Percentiles rank a stretch among this genome's conserved stretches.
Evolutionary conservation across 2,797 vertebrate species (phyloP).

Genomic region (Amblyraja radiata): DNA sequence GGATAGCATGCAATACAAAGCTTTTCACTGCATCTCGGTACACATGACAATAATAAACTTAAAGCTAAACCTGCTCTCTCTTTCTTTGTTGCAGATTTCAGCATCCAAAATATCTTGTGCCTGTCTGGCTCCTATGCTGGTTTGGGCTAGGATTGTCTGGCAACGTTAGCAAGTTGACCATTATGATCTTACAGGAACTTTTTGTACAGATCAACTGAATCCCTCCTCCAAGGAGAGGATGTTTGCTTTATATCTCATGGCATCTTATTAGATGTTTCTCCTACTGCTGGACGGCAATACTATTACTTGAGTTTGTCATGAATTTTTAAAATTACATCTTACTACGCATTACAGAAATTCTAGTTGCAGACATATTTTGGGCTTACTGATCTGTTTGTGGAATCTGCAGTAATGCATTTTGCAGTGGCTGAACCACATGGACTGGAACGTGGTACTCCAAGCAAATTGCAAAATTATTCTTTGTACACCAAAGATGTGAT

Average conservation of each 20-base stretch:
- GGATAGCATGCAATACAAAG: too few species aligned
- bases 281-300: background rate
- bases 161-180: background rate
- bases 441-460: background rate
- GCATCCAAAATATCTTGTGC: too few species aligned
- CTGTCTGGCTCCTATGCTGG: background rate
- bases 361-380: background rate
- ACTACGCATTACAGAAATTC: background rate
- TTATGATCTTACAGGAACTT: background rate
- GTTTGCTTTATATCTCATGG: background rate
- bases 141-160: background rate
- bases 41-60: too few species aligned
- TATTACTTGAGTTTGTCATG: background rate
- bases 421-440: background rate
- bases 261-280: background rate
- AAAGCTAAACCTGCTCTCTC: too few species aligned
- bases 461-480: background rate
- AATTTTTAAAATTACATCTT: background rate
- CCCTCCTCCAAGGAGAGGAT: background rate
- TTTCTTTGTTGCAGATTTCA: too few species aligned
- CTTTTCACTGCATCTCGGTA: too few species aligned
- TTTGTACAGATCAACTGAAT: background rate
- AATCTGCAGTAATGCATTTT: background rate
- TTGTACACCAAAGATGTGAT: background rate
- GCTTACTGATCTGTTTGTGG: background rate